Percentiles rank a stretch among this genome's conserved stretches.
Conservation (phyloP, 2,888 invertebrate species). For the Tetrapedia diversipes region DNA sequence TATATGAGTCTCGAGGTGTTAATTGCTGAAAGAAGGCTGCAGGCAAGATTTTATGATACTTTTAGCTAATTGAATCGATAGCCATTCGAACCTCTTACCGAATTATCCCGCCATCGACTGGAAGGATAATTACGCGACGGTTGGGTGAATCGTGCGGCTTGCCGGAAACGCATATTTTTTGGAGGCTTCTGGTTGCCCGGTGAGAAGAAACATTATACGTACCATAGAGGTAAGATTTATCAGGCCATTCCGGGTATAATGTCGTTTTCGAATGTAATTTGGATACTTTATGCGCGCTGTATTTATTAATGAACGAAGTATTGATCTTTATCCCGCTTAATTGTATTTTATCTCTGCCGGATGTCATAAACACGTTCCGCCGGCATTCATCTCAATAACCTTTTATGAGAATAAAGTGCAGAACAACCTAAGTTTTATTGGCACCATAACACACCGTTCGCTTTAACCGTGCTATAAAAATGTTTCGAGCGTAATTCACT, state of each 20-base stretch:
- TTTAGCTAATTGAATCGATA: slow-evolving; percentile 80
- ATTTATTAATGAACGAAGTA: slow-evolving; percentile 14
- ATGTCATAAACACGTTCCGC: slow-evolving; percentile 10
- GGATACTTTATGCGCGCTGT: neutral
- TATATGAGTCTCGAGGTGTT: slow-evolving; percentile 27
- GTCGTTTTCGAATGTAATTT: slow-evolving; percentile 25
- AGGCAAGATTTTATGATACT: slow-evolving; percentile 75
- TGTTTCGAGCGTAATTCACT: neutral
- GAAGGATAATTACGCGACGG: slow-evolving; percentile 70
- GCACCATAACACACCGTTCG: neutral
- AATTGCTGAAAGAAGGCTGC: slow-evolving; percentile 22
- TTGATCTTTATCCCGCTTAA: slow-evolving; percentile 29
- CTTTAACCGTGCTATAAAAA: slow-evolving; percentile 9
- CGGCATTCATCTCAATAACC: slow-evolving; percentile 28
- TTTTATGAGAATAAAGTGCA: slow-evolving; percentile 27
- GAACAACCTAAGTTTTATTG: slow-evolving; percentile 23
- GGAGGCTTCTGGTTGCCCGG: neutral
- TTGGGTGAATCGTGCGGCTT: slow-evolving; percentile 71
- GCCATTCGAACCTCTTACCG: slow-evolving; percentile 67
- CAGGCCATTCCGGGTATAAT: slow-evolving; percentile 18
- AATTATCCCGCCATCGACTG: slow-evolving; percentile 74
- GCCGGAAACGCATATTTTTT: slow-evolving; percentile 50
- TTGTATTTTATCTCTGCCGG: slow-evolving; percentile 9
- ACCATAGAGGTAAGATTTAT: slow-evolving; percentile 29
- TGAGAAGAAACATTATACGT: slow-evolving; percentile 1